phyloP scores from a whole-genome alignment of 1,140 invertebrate genomes.

The Medauroidea extradentata region DNA sequence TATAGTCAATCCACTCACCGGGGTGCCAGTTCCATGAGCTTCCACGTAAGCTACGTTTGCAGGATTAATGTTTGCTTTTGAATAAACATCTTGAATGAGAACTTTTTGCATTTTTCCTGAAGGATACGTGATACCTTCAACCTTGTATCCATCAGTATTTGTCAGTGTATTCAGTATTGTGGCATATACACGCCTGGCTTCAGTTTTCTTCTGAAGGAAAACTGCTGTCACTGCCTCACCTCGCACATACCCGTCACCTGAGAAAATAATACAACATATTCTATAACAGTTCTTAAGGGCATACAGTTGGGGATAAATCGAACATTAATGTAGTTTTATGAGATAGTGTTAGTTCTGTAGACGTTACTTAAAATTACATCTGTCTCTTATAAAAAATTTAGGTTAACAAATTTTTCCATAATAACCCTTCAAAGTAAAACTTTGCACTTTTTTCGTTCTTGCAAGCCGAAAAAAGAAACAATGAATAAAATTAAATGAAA shows the following conservation, averaged over 20 bases:
- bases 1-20: slow-evolving; percentile 57
- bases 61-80: slow-evolving; percentile 78
- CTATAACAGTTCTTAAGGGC: no score
- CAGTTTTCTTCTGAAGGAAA: slow-evolving; percentile 70
- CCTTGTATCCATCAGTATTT: slow-evolving; percentile 87
- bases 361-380: no score
- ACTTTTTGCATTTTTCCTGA: slow-evolving; percentile 75
- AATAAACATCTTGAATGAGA: slow-evolving; percentile 78
- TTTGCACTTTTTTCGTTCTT: no score
- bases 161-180: slow-evolving; percentile 60
- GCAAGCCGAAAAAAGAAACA: no score
- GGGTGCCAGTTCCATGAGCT: slow-evolving; percentile 96
- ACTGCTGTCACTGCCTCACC: slow-evolving; percentile 81
- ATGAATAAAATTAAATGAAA: no score
- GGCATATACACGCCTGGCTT: slow-evolving; percentile 62
- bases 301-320: no score
- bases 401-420: no score
- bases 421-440: no score
- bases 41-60: slow-evolving; percentile 82
- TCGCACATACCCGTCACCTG: slow-evolving; percentile 83
- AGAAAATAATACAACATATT: no score
- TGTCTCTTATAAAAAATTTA: no score
- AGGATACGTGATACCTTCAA: slow-evolving; percentile 87
- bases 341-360: no score
- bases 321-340: no score